Evolutionary conservation across 1,140 invertebrate genomes (phyloP).

Genomic region (Lepidostoma basale): DNA sequence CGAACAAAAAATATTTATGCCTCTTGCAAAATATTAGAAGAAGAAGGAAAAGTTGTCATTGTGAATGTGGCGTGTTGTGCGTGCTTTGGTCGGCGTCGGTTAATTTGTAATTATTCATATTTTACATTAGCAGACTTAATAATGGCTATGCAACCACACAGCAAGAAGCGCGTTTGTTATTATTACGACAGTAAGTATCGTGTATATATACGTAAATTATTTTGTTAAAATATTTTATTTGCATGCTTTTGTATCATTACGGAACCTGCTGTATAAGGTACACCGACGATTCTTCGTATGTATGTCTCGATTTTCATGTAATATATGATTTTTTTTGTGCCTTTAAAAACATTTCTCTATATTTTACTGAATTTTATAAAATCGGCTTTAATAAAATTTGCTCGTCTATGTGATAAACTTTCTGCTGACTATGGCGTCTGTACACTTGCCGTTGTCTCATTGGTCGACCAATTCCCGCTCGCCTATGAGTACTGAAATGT

Average conservation of each 20-base stretch:
- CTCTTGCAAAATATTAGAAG: background rate
- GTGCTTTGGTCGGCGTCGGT: slow-evolving; percentile 1
- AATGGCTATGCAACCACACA: slow-evolving; percentile 79
- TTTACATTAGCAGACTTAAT: background rate
- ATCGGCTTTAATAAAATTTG: slow-evolving; percentile 7
- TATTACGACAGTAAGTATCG: slow-evolving; percentile 96
- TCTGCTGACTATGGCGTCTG: slow-evolving; percentile 49
- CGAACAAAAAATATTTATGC: no score
- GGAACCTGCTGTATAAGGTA: background rate
- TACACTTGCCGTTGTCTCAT: slow-evolving; percentile 48
- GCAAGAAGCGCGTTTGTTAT: slow-evolving; percentile 94
- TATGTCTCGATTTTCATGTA: background rate
- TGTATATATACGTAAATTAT: background rate
- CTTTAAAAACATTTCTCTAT: no score
- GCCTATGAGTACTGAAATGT: background rate
- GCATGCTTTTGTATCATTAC: background rate
- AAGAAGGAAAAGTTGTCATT: slow-evolving; percentile 12
- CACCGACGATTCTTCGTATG: background rate
- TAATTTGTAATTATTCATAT: background rate
- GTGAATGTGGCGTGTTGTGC: slow-evolving; percentile 16
- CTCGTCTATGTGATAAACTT: slow-evolving; percentile 38
- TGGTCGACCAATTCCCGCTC: slow-evolving; percentile 43
- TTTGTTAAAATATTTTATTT: background rate
- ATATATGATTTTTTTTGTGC: background rate
- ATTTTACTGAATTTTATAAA: no score